phyloP scores from a whole-genome alignment of 1,140 invertebrate genomes.

The Cheumatopsyche charites region DNA sequence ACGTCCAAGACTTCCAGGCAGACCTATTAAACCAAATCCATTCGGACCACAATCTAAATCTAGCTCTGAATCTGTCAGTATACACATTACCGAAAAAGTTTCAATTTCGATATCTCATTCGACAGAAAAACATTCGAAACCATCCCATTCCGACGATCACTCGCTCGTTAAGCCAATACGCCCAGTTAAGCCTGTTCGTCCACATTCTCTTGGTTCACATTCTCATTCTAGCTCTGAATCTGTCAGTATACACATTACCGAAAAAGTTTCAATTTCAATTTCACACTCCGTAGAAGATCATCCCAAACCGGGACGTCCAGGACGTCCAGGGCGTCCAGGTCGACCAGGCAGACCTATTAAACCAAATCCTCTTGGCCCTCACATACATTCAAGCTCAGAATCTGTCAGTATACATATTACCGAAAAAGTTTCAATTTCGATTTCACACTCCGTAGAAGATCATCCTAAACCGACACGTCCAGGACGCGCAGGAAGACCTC shows the following conservation, averaged over 20 bases:
- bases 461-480: background rate
- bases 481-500: background rate
- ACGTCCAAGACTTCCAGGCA: no score
- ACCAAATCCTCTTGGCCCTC: background rate
- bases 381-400: background rate
- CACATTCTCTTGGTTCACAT: background rate
- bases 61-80: background rate
- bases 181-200: no score
- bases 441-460: background rate
- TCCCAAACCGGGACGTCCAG: background rate
- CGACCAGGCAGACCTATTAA: background rate
- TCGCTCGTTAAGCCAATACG: no score
- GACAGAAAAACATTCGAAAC: background rate
- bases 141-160: background rate
- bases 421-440: no score
- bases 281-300: background rate
- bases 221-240: background rate
- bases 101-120: slow-evolving; percentile 16
- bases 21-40: background rate
- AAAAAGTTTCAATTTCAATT: background rate
- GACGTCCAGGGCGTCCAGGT: background rate
- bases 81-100: background rate
- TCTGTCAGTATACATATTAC: no score
- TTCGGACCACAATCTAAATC: background rate
- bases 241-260: background rate